Base-by-base conservation (phyloP, 2,797 vertebrate species). In the Enteromius paludinosus region DNA sequence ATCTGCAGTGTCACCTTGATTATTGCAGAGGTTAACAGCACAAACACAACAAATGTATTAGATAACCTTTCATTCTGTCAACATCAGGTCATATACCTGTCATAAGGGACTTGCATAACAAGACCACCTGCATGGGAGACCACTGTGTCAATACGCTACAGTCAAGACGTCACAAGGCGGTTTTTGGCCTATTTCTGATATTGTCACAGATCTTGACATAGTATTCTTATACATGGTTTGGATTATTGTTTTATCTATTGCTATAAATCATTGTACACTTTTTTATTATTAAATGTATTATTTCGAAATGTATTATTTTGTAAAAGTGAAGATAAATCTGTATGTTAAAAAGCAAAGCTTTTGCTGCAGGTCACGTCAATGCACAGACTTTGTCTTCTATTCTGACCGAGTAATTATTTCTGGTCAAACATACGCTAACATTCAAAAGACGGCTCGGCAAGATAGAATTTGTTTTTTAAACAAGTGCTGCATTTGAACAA, bases 51-150 rank as follows among this genome's bases (percentile, higher is more conserved):
- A 85, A 92, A 90, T 91, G 87, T 91, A 88, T 90, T 90, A 92
- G 91, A 93, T 94, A 92, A 95, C 94, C 93, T 94, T 95, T 94
- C 86, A 89, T 90, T 86, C 93, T 90, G 92, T 95, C 94, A 94
- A 91, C 94, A 90, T 89, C 93, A 90, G 77, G 92, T 93, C 93
- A 95, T 94, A 92, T 91, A 90, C 84, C 92, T 86, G 83, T 78
- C 79, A 15, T 78, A 81, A 11, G 49, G 69, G 78, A 70, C 62
- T 84, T 81, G 61, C 66, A 33, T 83, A 79, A 85, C 78, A 82
- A 90, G 91, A 91, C 90, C 93, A 94, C 92, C 93, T 94, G 93
- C 93, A 92, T 89, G 72, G 84, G 62, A 28, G 59, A 52, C 23
- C 61, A 41, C 28, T 18, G 56, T 47, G 68, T 33, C 69, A 52